Percentiles rank a stretch among this genome's conserved stretches.
phyloP scores from a whole-genome alignment of 2,888 invertebrate genomes.

The Adineta ricciae region DNA sequence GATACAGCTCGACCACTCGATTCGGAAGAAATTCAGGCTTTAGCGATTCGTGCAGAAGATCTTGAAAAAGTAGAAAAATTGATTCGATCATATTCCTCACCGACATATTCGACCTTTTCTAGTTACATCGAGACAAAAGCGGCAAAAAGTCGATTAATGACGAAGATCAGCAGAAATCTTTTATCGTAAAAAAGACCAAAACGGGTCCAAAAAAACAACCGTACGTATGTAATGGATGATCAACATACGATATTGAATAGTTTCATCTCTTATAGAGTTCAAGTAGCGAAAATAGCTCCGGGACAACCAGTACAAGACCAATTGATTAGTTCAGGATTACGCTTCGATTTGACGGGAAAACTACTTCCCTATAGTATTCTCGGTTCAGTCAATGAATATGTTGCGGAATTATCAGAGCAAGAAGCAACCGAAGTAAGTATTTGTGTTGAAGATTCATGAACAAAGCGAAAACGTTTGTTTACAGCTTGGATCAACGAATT shows the following conservation, averaged over 20 bases:
- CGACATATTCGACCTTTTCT: neutral
- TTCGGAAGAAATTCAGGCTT: conserved; percentile 45
- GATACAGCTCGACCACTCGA: conserved; percentile 39
- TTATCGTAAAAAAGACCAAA: conserved; percentile 26
- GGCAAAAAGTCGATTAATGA: neutral
- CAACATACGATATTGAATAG: neutral
- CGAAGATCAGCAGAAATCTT: conserved; percentile 33
- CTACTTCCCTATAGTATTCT: conserved; percentile 47
- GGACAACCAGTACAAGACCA: conserved; percentile 43
- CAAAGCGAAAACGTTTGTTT: neutral
- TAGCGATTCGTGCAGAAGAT: conserved; percentile 47
- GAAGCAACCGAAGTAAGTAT: conserved; percentile 35
- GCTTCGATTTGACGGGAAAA: conserved; percentile 42
- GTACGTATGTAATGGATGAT: neutral
- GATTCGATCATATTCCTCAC: neutral
- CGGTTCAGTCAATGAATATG: conserved; percentile 45
- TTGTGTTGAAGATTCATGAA: too few species aligned
- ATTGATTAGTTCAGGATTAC: conserved; percentile 41
- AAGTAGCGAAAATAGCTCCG: conserved; percentile 45
- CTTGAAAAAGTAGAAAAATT: conserved; percentile 41
- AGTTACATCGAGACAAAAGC: conserved; percentile 22
- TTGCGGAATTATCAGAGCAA: conserved; percentile 39
- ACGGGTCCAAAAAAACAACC: conserved; percentile 16
- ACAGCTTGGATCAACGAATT: neutral
- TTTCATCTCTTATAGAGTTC: conserved; percentile 37